Percentiles rank a stretch among this genome's conserved stretches.
Evolutionary conservation across 2,797 vertebrate genomes (phyloP).

Genomic region (Karalla daura): DNA sequence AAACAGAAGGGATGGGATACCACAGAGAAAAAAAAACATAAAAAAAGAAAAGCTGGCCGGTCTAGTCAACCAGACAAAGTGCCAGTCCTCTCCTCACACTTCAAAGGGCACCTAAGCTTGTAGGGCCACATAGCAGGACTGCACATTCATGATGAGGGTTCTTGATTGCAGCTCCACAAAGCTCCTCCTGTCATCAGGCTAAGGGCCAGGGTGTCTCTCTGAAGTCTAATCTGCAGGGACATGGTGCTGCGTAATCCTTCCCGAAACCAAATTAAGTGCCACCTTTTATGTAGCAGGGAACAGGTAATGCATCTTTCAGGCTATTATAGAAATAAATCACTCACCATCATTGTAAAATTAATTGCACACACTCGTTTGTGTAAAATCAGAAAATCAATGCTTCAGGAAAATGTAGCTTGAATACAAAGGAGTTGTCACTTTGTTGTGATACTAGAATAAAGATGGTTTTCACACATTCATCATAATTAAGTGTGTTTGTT

Average conservation of each 20-base stretch:
- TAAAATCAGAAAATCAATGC: not conserved
- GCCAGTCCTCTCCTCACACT: slow-evolving; percentile 69
- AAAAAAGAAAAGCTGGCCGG: slow-evolving; percentile 37
- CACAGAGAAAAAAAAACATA: slow-evolving; percentile 19
- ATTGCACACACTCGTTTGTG: not conserved
- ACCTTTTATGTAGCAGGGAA: slow-evolving; percentile 46
- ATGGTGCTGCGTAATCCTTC: slow-evolving; percentile 57
- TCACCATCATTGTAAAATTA: not conserved
- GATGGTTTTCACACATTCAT: not conserved
- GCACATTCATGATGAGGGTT: slow-evolving; percentile 73
- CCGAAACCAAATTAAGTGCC: slow-evolving; percentile 48
- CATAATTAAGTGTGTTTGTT: not conserved
- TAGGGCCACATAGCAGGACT: slow-evolving; percentile 64
- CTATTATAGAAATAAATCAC: slow-evolving; percentile 14
- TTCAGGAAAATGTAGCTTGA: not conserved
- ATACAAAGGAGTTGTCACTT: not conserved
- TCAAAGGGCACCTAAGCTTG: slow-evolving; percentile 76
- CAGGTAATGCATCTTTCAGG: slow-evolving; percentile 36
- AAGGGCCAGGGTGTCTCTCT: slow-evolving; percentile 66
- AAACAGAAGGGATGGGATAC: slow-evolving; percentile 14
- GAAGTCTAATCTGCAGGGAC: slow-evolving; percentile 70
- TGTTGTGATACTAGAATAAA: not conserved
- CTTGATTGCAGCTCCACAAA: slow-evolving; percentile 72
- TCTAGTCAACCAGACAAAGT: slow-evolving; percentile 48
- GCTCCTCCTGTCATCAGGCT: slow-evolving; percentile 71